Base-by-base conservation (phyloP, 2,888 invertebrate genomes). In the Drosophila emarginata region DNA sequence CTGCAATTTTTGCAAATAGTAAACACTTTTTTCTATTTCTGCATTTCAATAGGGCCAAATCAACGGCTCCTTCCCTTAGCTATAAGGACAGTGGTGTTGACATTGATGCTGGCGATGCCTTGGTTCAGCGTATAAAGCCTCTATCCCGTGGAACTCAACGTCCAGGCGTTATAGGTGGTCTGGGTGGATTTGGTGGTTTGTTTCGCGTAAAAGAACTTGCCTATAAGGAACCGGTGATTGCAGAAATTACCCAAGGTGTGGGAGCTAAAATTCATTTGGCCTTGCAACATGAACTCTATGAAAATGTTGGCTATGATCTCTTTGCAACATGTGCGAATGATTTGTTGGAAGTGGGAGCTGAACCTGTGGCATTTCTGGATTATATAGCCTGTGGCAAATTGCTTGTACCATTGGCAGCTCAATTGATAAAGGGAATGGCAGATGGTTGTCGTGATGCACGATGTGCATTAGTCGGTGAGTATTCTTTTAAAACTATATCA, bases 311-410 rank as follows among this genome's bases (percentile, higher is more conserved):
- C 0, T 96, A 97, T 80, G 99, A 99, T 92, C 93, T 99, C 36
- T 98, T 99, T 2, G 99, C 99, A 4, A 98, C 99, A 98, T 98
- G 98, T 89, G 98, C 97, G 53, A 99, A 99, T 92, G 98, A 99
- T 91, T 95, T 99, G 60, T 92, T 99, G 57, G 98, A 98, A 78
- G 96, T 98, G 72, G 99, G 98, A 52, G 99, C 98, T 0, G 97
- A 98, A 86, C 98, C 99, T 0, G 93, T 99, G 77, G 98, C 97
- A 80, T 99, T 99, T 92, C 93, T 99, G 15, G 99, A 99, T 93
- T 99, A 99, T 91, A 98, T 97, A 92, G 98, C 99, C 21, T 97
- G 97, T 89, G 98, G 98, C 0, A 93, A 94, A 61, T 93, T 99
- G 67, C 94, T 97, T 83, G 95, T 97, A 0, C 93, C 94, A 0